Conservation (phyloP, 2,888 invertebrate species). For the Hoplodrina blanda region DNA sequence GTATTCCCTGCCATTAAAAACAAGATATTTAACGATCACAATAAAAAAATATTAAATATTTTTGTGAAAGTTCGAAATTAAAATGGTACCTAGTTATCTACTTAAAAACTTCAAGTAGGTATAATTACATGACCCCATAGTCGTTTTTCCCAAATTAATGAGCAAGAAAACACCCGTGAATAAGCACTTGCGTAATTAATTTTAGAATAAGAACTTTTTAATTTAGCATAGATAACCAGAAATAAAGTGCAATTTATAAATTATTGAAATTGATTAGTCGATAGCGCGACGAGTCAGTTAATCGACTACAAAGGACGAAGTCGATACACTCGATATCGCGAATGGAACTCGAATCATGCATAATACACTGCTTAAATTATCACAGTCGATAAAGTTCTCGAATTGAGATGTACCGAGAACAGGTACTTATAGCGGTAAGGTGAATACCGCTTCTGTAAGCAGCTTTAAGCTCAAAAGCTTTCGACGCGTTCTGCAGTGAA, state of each 20-base stretch:
- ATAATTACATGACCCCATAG: background rate
- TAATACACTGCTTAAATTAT: conserved; percentile 33
- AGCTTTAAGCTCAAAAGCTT: background rate
- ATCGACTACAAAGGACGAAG: conserved; percentile 25
- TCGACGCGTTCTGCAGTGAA: no score
- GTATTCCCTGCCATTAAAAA: no score
- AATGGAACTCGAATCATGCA: conserved; percentile 28
- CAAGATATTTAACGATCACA: no score
- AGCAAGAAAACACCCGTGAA: background rate
- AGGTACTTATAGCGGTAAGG: background rate
- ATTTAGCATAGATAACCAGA: conserved; percentile 5
- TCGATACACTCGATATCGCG: conserved; percentile 29
- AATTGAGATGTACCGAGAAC: conserved; percentile 19
- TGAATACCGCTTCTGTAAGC: conserved; percentile 6
- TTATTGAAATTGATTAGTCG: conserved; percentile 37
- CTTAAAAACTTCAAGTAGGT: background rate
- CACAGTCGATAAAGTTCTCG: conserved; percentile 29
- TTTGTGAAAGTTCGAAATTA: no score
- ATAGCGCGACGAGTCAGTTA: conserved; percentile 20
- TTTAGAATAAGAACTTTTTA: conserved; percentile 3
- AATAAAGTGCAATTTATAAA: conserved; percentile 32
- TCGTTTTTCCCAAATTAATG: conserved; percentile 12
- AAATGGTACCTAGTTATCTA: no score
- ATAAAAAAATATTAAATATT: no score
- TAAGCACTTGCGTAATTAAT: conserved; percentile 9